Evolutionary conservation across 2,797 vertebrate genomes (phyloP), one percentile per base, ranked within the genome.

Genomic region (Gallirallus australis): DNA sequence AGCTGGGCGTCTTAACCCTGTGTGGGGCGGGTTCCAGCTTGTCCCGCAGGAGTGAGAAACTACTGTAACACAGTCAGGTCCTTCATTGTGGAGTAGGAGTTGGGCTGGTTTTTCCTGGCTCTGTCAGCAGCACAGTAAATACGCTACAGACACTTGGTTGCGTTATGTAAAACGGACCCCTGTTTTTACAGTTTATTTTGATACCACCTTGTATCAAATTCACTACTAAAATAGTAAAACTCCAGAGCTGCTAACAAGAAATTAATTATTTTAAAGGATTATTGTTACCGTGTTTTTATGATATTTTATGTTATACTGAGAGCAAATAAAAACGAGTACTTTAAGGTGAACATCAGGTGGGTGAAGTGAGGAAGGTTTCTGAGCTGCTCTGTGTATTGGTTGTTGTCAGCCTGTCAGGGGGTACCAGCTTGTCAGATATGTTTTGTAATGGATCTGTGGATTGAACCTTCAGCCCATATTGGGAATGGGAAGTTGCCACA

Each of bases 1-100:
- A 70, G 63, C 73, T 70, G 59, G 15, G 8, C 54, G 25, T 39
- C 66, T 97, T 96, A 96, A 95, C 95, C 89, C 90, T 91, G 4
- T 84, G 0, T 30, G 35, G 56, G 72, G 47, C 77, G 27, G 76
- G 21, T 64, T 65, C 19, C 61, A 92, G 50, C 54, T 75, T 28
- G 14, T 92, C 35, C 28, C 30, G 13, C 8, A 6, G 30, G 19
- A 47, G 5, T 27, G 37, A 25, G 48, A n/a, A 57, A 24, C 12
- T 9, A 37, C 14, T 10, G 9, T 56, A 73, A 20, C 24, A n/a
- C 39, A 24, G 2, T 56, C 6, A 11, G 39, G 12, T 83, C 54
- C 30, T 17, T 50, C 27, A 6, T 50, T 18, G 1, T 12, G 12
- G 37, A 31, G 18, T 15, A 56, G 18, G 86, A 60, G 20, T 42